phyloP scores from a whole-genome alignment of 2,888 invertebrate genomes.

The Andrena chrysosceles region DNA sequence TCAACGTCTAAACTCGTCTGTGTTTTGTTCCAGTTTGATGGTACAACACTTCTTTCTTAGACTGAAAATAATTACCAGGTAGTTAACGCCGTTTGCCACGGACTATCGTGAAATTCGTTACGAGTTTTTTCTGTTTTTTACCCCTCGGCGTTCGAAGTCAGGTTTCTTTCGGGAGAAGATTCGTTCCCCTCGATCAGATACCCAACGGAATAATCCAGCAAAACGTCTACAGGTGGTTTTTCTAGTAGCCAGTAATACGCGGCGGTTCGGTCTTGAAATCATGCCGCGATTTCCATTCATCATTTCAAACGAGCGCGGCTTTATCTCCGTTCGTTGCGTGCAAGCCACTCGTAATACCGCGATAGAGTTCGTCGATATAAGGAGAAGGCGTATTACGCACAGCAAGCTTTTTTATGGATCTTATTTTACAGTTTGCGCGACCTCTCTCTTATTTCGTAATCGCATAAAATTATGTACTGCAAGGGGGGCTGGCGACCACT shows the following conservation, averaged over 20 bases:
- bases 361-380: constrained; percentile 13
- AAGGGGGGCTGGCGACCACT: background rate
- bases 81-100: constrained; percentile 40
- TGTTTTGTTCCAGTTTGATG: no score
- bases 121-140: constrained; percentile 5
- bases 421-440: background rate
- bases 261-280: constrained; percentile 13
- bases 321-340: constrained; percentile 14
- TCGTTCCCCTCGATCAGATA: constrained; percentile 46
- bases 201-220: constrained; percentile 38
- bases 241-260: constrained; percentile 32
- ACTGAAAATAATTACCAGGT: constrained; percentile 34
- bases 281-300: constrained; percentile 53
- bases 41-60: no score
- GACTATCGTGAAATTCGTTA: constrained; percentile 27
- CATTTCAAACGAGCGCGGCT: constrained; percentile 41
- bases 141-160: constrained; percentile 6
- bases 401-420: background rate
- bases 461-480: background rate
- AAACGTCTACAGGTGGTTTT: constrained; percentile 31
- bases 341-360: background rate
- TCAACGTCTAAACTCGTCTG: no score
- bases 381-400: background rate
- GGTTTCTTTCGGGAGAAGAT: background rate
- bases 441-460: constrained; percentile 17